These are phyloP conservation scores for Chironomus tepperi DNA, from an alignment of 1,140 invertebrate genomes.

Conservation along the genomic window DNA sequence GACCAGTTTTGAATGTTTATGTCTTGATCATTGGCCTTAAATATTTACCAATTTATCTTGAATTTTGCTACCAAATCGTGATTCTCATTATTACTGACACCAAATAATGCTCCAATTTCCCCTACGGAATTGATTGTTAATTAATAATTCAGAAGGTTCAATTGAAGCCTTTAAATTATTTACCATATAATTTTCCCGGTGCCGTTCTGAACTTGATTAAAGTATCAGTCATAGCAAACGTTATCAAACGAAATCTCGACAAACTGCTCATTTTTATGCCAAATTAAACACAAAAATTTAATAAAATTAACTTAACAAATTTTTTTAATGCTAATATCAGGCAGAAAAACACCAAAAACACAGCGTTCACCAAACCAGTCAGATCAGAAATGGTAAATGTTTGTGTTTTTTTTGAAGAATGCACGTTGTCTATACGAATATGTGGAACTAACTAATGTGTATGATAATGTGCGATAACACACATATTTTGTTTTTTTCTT, in stretches of 20 bases:
- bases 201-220: slow-evolving; percentile 58
- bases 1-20: background rate
- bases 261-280: slow-evolving; percentile 5
- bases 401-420: too few species aligned
- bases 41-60: background rate
- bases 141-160: too few species aligned
- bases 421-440: too few species aligned
- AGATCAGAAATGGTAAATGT: background rate
- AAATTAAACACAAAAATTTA: background rate
- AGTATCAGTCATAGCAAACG: slow-evolving; percentile 83
- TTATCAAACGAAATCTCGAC: slow-evolving; percentile 53
- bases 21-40: background rate
- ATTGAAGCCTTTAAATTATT: background rate
- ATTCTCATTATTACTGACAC: slow-evolving; percentile 48
- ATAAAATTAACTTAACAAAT: too few species aligned
- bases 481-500: too few species aligned
- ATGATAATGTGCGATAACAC: too few species aligned
- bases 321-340: background rate
- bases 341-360: background rate
- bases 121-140: slow-evolving; percentile 27
- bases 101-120: slow-evolving; percentile 56
- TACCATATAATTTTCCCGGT: slow-evolving; percentile 62
- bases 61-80: slow-evolving; percentile 45
- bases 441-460: too few species aligned
- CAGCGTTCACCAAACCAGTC: background rate